phyloP scores from a whole-genome alignment of 2,888 invertebrate genomes.

The Chrysopilus asiliformis region DNA sequence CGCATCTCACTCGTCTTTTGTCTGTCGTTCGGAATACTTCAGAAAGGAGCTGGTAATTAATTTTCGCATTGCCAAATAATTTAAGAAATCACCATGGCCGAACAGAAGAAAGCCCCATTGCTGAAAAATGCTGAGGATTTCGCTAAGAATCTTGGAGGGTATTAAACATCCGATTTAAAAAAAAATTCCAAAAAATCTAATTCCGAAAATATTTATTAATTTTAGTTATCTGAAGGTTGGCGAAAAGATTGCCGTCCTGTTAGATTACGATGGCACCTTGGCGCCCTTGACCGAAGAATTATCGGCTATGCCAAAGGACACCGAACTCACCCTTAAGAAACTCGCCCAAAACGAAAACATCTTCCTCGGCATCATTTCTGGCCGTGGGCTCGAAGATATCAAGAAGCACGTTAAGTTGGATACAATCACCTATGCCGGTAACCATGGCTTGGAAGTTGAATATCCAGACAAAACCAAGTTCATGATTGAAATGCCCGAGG shows the following conservation, averaged over 20 bases:
- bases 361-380: constrained; percentile 59
- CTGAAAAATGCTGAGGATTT: constrained; percentile 33
- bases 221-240: constrained; percentile 42
- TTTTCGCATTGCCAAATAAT: too few relatives aligned
- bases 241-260: constrained; percentile 52
- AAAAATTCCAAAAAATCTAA: constrained; percentile 1
- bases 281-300: constrained; percentile 58
- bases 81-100: too few relatives aligned
- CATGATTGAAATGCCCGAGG: constrained; percentile 60
- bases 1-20: constrained; percentile 10
- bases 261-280: constrained; percentile 65
- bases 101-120: constrained; percentile 35
- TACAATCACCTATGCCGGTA: constrained; percentile 58
- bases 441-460: constrained; percentile 60
- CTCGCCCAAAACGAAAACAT: constrained; percentile 56
- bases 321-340: constrained; percentile 53
- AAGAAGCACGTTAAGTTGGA: constrained; percentile 49
- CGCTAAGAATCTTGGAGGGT: constrained; percentile 33
- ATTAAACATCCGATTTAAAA: constrained; percentile 7
- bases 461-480: constrained; percentile 65
- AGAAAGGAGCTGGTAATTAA: too few relatives aligned
- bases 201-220: background rate
- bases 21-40: constrained; percentile 12
- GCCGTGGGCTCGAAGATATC: constrained; percentile 57
- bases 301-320: constrained; percentile 50